A percentile compares a stretch with the other conserved stretches of the same genome.
Conservation (phyloP, 1,140 invertebrate genomes). For the Penaeus indicus region DNA sequence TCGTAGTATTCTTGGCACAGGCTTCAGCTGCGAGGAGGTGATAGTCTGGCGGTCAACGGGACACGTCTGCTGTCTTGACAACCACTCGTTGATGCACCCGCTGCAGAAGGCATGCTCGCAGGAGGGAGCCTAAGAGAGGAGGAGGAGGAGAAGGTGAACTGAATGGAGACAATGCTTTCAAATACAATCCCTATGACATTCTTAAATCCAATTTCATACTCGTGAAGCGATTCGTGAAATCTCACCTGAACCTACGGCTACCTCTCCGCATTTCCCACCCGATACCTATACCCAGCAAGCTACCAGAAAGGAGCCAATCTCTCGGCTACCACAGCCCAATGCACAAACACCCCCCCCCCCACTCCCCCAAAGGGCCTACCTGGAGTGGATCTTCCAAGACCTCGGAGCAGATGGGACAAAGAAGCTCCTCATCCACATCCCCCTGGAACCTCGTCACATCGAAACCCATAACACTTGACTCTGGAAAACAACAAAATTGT, state of each 20-base stretch:
- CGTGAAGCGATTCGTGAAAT: too few species aligned
- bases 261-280: too few species aligned
- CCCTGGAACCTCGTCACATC: constrained; percentile 90
- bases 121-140: constrained; percentile 81
- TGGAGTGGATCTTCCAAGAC: constrained; percentile 92
- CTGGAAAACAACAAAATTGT: not conserved
- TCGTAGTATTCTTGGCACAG: constrained; percentile 90
- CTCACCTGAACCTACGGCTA: too few species aligned
- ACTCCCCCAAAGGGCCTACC: constrained; percentile 74
- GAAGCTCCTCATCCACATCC: constrained; percentile 91
- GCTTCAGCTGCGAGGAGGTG: constrained; percentile 86
- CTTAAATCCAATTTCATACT: too few species aligned
- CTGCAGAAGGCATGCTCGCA: constrained; percentile 97
- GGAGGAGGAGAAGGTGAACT: not conserved
- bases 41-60: constrained; percentile 92
- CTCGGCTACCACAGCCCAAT: not conserved
- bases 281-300: too few species aligned
- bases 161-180: not conserved
- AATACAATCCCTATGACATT: too few species aligned
- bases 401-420: constrained; percentile 92
- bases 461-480: constrained; percentile 81
- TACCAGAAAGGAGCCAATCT: not conserved
- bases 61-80: constrained; percentile 91
- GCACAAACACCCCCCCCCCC: not conserved
- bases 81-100: constrained; percentile 94